Evolutionary conservation across 2,113 vertebrate species (phyloP).

Genomic region (Psephotus haematonotus): DNA sequence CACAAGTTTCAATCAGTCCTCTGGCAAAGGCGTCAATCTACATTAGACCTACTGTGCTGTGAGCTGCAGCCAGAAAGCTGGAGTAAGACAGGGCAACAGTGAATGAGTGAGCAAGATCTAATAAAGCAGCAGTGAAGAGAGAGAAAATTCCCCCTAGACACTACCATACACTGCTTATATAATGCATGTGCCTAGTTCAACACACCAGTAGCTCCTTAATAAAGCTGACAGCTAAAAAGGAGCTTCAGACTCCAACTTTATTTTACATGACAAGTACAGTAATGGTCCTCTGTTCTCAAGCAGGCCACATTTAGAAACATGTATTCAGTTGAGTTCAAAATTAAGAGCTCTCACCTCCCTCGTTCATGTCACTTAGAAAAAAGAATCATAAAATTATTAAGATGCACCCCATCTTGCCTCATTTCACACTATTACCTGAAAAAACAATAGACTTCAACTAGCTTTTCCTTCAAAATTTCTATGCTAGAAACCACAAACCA

Average conservation of each 20-base stretch:
- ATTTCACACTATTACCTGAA: constrained; percentile 5
- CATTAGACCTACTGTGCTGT: constrained; percentile 75
- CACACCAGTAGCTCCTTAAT: constrained; percentile 75
- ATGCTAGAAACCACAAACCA: constrained; percentile 51
- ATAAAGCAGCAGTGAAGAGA: constrained; percentile 57
- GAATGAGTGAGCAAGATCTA: constrained; percentile 50
- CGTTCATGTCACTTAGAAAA: neutral
- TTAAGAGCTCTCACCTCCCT: constrained; percentile 26
- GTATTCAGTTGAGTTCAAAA: constrained; percentile 42
- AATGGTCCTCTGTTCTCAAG: constrained; percentile 71
- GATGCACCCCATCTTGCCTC: neutral
- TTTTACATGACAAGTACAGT: constrained; percentile 82
- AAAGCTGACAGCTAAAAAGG: constrained; percentile 81
- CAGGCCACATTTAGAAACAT: constrained; percentile 45
- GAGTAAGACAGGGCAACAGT: constrained; percentile 47
- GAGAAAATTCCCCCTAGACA: constrained; percentile 74
- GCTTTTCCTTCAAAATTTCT: constrained; percentile 18
- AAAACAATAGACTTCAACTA: neutral
- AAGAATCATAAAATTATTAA: constrained; percentile 15
- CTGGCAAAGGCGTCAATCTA: constrained; percentile 82
- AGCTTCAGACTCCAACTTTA: constrained; percentile 77
- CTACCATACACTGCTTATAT: constrained; percentile 67
- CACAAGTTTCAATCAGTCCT: constrained; percentile 89
- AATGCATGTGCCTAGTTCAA: constrained; percentile 77
- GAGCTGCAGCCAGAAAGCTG: constrained; percentile 63